Base-by-base conservation (phyloP, 92 coral and sea anemone species). In the Palythoa heliodiscus region DNA sequence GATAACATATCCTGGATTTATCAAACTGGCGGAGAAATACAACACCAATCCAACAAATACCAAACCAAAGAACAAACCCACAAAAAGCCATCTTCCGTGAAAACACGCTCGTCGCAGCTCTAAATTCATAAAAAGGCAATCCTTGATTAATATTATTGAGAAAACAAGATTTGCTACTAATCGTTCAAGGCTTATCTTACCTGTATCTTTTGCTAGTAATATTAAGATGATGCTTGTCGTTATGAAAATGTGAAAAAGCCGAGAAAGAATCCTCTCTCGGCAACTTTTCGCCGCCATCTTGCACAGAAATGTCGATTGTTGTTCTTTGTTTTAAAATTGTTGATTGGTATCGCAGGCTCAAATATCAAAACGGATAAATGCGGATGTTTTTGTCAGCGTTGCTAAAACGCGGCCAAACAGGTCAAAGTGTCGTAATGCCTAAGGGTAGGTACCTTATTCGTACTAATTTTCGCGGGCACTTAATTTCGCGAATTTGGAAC, bases 1-100 rank as follows among this genome's bases (percentile, higher is more conserved):
- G 82, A 92, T 94, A 68, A 95, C 89, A 86, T 91, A 96, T 19
- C 99, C 99, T 70, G 99, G 99, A 83, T 96, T 98, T 86, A 94
- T 93, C 22, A 90, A 91, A 61, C 99, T 92, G 54, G 99, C 98
- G 50, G 91, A 93, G 71, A 96, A 96, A 78, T 94, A 96, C 73
- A 96, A 92, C 40, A 94, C 76, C 23, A 93, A 87, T 24, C 98
- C 98, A 37, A 88, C 39, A 19, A 91, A 69, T 50, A 91, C 87
- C 23, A 96, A 82, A 38, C 87, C 88, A 76, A 96, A 86, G 88
- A 92, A 96, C 1, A 83, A 87, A 29, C 93, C 72, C 50, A 88
- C 91, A 87, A 91, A 93, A 64, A 91, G 88, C 99, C 98, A 96
- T 64, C 89, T 82, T 68, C 94, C 98, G n/a, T 82, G 89, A 69